Evolutionary conservation across 2,113 vertebrate genomes (phyloP), one percentile per base, ranked within the genome.

Genomic region (Gambusia affinis): DNA sequence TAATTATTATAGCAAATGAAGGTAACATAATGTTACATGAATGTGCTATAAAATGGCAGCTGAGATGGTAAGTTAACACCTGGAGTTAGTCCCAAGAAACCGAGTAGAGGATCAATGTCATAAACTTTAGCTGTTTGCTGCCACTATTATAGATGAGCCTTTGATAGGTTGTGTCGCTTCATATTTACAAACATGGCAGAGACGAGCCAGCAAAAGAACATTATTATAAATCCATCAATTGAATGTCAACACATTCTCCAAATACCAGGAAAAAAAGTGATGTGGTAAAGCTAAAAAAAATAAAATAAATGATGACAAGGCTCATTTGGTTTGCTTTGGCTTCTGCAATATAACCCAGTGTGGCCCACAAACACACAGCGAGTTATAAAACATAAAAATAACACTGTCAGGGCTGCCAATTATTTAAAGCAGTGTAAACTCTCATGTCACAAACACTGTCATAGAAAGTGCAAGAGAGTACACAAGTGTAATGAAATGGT

Each of bases 401-500:
- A 30, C 30, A 7, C 30, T 63, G 61, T 31, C 15, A 19, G 5
- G 29, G 37, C 35, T 66, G 64, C 42, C 64, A 37, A 39, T 47
- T 12, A 60, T 57, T 64, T 30, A n/a, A 76, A 72, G 63, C 42
- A 67, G 31, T 10, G 39, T 12, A 35, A 57, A 54, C 31, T 65
- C 42, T n/a, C 8, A 47, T 22, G 29, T 60, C 47, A 51, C 57
- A 57, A 8, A 31, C 37, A 62, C 31, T 27, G 57, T 15, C 35
- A 67, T 24, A 47, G 8, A 67, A 66, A 12, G 60, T 5, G 14
- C 63, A 61, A 61, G 60, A 35, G 19, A 69, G 12, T 30, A n/a
- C 37, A 61, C 47, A 4, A 69, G n/a, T 37, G 44, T 61, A 54
- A 61, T 57, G 5, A 60, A 74, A 69, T 71, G 19, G 47, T 39